A percentile compares a stretch with the other conserved stretches of the same genome.
Evolutionary conservation across 2,113 vertebrate species (phyloP).

Genomic region (Ameiurus melas): DNA sequence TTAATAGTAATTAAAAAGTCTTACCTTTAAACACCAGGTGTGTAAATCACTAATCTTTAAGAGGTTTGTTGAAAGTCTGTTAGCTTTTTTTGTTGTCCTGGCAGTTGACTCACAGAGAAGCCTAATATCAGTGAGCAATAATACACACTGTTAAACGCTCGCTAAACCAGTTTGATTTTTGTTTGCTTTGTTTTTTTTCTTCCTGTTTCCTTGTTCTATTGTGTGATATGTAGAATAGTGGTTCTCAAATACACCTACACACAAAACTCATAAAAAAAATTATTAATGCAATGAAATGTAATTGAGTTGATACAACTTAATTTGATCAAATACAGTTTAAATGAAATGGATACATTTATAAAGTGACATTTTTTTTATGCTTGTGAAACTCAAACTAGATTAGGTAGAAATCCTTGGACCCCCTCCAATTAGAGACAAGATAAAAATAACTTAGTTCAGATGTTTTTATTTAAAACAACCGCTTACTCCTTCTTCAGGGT

Average conservation of each 20-base stretch:
- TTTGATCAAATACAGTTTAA: no score
- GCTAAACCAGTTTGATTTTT: conserved; percentile 58
- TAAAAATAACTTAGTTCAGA: no score
- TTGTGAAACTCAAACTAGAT: no score
- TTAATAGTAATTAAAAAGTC: not conserved
- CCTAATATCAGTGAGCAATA: conserved; percentile 21
- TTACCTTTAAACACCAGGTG: not conserved
- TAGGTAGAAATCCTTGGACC: no score
- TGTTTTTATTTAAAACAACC: no score
- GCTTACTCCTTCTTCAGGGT: no score
- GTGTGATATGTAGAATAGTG: not conserved
- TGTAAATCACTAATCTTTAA: not conserved
- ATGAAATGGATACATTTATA: no score
- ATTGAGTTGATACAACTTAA: no score
- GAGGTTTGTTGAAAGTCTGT: not conserved
- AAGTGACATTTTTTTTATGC: no score
- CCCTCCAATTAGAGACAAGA: no score
- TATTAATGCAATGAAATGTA: no score
- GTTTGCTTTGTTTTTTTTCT: conserved; percentile 20
- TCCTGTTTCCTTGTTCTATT: conserved; percentile 46
- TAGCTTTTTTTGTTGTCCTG: conserved; percentile 1
- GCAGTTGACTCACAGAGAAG: not conserved
- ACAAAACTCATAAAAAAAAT: no score
- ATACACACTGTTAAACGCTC: conserved; percentile 36
- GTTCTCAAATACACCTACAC: not conserved